phyloP scores from a whole-genome alignment of 2,113 vertebrate genomes.

The Pygoscelis antarcticus region DNA sequence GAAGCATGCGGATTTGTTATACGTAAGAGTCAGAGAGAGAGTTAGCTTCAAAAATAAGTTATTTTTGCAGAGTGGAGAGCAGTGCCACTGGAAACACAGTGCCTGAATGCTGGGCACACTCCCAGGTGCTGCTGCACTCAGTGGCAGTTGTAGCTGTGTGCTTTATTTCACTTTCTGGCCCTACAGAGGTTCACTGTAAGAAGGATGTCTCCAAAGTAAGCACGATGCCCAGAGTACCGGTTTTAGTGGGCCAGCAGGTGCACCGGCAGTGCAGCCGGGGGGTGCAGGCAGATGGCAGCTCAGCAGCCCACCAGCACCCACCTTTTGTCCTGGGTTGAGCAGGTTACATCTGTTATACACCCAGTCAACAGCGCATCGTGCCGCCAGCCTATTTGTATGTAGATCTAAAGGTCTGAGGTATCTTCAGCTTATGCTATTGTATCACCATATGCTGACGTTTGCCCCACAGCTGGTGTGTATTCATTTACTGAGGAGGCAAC shows the following conservation, averaged over 20 bases:
- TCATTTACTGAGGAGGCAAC: not conserved
- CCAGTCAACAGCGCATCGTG: fast-evolving
- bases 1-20: fast-evolving
- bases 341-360: not conserved
- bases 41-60: not conserved
- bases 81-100: not conserved
- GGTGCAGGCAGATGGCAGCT: not conserved
- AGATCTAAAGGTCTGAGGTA: not conserved
- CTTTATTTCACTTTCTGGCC: not conserved
- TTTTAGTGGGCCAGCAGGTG: fast-evolving
- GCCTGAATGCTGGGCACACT: not conserved
- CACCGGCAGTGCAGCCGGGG: not conserved
- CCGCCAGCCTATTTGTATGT: not conserved
- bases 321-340: not conserved
- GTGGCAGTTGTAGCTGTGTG: not conserved
- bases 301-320: not conserved
- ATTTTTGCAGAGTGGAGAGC: not conserved
- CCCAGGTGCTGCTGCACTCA: not conserved
- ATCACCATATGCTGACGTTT: not conserved
- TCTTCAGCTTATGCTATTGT: not conserved
- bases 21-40: not conserved
- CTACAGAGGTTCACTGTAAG: not conserved
- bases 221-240: fast-evolving
- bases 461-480: not conserved
- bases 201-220: not conserved